A percentile compares a stretch with the other conserved stretches of the same genome.
Evolutionary conservation across 2,797 vertebrate species (phyloP).

Genomic region (Scarus forsteni): DNA sequence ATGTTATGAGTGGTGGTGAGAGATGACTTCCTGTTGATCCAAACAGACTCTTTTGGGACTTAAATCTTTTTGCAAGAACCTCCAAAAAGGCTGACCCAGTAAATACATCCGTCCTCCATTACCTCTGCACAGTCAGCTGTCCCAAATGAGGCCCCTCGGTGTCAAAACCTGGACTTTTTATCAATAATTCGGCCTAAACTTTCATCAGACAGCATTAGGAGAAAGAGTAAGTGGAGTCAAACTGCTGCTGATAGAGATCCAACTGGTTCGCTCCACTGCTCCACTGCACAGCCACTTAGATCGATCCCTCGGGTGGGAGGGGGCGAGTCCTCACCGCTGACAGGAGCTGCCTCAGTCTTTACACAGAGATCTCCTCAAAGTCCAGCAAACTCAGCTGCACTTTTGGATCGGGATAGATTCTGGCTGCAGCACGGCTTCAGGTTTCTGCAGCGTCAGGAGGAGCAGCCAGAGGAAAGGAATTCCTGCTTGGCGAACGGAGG

Average conservation of each 20-base stretch:
- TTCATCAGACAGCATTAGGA: conserved; percentile 26
- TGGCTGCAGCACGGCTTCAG: conserved; percentile 37
- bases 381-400: conserved; percentile 51
- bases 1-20: background rate
- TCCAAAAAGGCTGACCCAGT: background rate
- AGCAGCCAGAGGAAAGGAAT: conserved; percentile 69
- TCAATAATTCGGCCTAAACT: conserved; percentile 14
- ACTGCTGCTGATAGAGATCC: conserved; percentile 34
- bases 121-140: conserved; percentile 11
- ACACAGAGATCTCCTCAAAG: conserved; percentile 49
- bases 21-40: conserved; percentile 1
- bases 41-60: background rate
- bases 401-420: conserved; percentile 45
- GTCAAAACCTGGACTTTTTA: conserved; percentile 31
- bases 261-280: background rate
- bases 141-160: conserved; percentile 4
- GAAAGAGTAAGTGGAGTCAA: conserved; percentile 11
- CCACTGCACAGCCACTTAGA: conserved; percentile 4
- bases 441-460: conserved; percentile 72
- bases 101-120: background rate
- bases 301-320: conserved; percentile 22
- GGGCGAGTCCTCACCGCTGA: conserved; percentile 32
- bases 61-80: background rate
- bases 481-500: conserved; percentile 51
- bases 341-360: conserved; percentile 34